Conservation (phyloP, 2,113 vertebrate species). For the Micronisus gabar region DNA sequence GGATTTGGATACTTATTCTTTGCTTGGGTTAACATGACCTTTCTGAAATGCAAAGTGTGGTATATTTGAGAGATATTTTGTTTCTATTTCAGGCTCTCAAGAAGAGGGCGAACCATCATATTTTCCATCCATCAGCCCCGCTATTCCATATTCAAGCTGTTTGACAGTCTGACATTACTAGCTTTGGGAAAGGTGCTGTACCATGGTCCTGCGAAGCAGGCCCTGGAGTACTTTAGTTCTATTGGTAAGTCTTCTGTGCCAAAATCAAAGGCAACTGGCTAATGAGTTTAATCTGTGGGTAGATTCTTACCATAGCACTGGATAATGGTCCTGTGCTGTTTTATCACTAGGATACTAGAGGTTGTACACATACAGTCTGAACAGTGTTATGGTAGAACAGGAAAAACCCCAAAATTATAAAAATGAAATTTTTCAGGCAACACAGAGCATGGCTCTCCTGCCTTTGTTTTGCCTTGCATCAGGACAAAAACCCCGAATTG, state of each 20-base stretch:
- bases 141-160: slow-evolving; percentile 72
- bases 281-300: neutral
- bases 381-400: neutral
- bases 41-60: neutral
- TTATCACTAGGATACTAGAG: neutral
- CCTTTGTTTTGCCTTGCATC: neutral
- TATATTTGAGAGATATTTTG: neutral
- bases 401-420: neutral
- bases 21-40: neutral
- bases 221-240: slow-evolving; percentile 63
- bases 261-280: neutral
- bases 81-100: slow-evolving; percentile 60
- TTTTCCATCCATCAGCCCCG: slow-evolving; percentile 73
- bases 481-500: neutral
- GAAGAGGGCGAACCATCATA: slow-evolving; percentile 69
- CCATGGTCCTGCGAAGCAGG: slow-evolving; percentile 53
- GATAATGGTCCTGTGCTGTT: neutral
- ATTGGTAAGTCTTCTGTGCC: slow-evolving; percentile 43
- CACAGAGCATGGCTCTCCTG: neutral
- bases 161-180: slow-evolving; percentile 67
- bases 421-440: neutral
- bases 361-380: neutral
- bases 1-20: neutral
- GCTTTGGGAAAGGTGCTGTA: slow-evolving; percentile 65
- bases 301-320: neutral